A percentile compares a stretch with the other conserved stretches of the same genome.
phyloP scores from a whole-genome alignment of 2,113 vertebrate genomes.

The Sorex fumeus region DNA sequence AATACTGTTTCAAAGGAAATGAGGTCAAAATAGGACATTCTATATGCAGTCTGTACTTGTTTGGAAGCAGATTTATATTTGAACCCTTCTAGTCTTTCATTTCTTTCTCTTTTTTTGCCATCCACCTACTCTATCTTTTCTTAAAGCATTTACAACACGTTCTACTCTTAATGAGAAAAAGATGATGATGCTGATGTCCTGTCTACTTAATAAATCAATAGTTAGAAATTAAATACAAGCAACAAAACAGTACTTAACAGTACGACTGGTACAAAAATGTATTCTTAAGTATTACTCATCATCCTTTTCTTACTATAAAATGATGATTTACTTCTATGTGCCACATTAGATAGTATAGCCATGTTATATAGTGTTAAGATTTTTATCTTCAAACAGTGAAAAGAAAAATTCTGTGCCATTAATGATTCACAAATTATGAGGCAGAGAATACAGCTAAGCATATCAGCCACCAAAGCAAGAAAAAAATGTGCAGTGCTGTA shows the following conservation, averaged over 20 bases:
- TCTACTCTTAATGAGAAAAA: not conserved
- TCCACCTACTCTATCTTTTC: not conserved
- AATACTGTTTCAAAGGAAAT: too few relatives aligned
- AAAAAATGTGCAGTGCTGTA: not conserved
- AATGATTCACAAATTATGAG: not conserved
- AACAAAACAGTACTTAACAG: not conserved
- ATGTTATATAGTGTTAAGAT: not conserved
- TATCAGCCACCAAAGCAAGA: not conserved
- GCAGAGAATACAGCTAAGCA: not conserved
- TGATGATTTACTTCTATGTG: not conserved
- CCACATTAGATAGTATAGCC: not conserved
- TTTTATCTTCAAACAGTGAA: not conserved
- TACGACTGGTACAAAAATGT: not conserved
- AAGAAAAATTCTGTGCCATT: not conserved
- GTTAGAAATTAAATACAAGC: not conserved
- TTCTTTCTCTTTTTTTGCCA: not conserved
- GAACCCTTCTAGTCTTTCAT: not conserved
- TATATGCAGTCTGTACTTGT: not conserved
- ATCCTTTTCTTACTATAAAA: constrained; percentile 10
- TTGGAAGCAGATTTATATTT: not conserved
- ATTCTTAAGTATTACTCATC: not conserved
- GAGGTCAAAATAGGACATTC: not conserved
- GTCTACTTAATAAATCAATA: not conserved
- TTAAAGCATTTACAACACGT: too few relatives aligned
- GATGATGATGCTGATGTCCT: not conserved